Evolutionary conservation across 2,888 invertebrate genomes (phyloP).

Genomic region (Calliopum simillimum): DNA sequence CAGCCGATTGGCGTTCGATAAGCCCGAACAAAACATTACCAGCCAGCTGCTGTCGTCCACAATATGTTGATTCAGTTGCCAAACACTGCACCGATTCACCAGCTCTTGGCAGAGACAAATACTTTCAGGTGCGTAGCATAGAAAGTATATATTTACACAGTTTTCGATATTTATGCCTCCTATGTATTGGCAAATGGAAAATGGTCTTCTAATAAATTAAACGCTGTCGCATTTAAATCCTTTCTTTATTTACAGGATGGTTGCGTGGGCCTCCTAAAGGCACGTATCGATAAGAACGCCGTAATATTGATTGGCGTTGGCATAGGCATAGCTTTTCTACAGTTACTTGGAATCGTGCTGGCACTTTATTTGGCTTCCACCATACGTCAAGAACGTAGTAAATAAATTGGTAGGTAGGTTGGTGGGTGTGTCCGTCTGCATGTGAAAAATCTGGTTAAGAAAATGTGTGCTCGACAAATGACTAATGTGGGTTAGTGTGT

Average conservation of each 20-base stretch:
- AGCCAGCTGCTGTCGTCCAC: constrained; percentile 73
- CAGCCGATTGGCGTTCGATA: constrained; percentile 72
- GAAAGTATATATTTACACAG: not conserved
- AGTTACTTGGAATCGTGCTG: constrained; percentile 85
- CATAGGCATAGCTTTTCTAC: constrained; percentile 75
- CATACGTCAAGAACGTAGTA: constrained; percentile 76
- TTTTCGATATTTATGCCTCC: not conserved
- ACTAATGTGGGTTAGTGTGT: constrained; percentile 2
- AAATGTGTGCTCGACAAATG: not conserved
- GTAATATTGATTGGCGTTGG: constrained; percentile 74
- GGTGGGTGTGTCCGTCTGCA: not conserved
- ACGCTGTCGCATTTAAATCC: constrained; percentile 11
- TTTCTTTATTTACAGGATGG: constrained; percentile 63
- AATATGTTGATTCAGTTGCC: constrained; percentile 58
- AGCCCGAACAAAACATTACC: constrained; percentile 71
- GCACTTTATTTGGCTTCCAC: constrained; percentile 87
- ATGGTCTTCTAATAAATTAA: no score
- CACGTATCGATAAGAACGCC: constrained; percentile 69
- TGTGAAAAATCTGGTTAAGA: constrained; percentile 7
- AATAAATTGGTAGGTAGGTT: constrained; percentile 49
- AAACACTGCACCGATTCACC: constrained; percentile 63
- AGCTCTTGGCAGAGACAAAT: constrained; percentile 63
- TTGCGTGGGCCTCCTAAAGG: constrained; percentile 70
- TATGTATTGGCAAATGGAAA: no score
- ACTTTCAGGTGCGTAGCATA: constrained; percentile 55